Conservation (phyloP, 2,888 invertebrate genomes). For the Tortricodes alternella region DNA sequence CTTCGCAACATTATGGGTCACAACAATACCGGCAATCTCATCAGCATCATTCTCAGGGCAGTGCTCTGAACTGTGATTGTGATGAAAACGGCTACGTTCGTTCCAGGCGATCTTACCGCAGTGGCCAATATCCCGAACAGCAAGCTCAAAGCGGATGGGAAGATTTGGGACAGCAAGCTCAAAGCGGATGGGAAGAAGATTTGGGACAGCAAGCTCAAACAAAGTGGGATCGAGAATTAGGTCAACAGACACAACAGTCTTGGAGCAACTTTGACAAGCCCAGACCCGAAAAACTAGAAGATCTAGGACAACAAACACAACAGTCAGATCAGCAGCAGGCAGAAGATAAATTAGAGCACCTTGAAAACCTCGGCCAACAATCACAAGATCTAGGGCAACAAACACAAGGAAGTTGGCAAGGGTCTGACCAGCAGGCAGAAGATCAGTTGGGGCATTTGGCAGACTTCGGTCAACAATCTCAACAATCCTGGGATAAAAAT, state of each 20-base stretch:
- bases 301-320: conserved; percentile 39
- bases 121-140: conserved; percentile 43
- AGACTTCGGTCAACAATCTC: conserved; percentile 13
- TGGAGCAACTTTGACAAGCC: conserved; percentile 34
- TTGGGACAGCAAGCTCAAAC: conserved; percentile 42
- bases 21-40: conserved; percentile 49
- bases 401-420: conserved; percentile 17
- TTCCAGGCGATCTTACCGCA: conserved; percentile 56
- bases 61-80: conserved; percentile 48
- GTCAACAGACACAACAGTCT: conserved; percentile 42
- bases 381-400: conserved; percentile 31
- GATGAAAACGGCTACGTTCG: conserved; percentile 59
- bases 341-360: conserved; percentile 33
- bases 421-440: background rate
- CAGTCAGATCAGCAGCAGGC: conserved; percentile 38
- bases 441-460: background rate
- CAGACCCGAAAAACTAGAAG: conserved; percentile 22
- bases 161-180: conserved; percentile 46
- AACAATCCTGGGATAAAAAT: conserved; percentile 1
- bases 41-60: conserved; percentile 41
- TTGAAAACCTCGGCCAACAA: conserved; percentile 33
- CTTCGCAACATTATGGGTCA: conserved; percentile 53
- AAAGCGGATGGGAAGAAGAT: conserved; percentile 38
- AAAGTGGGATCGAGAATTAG: conserved; percentile 41
- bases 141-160: conserved; percentile 42